Conservation (phyloP, 2,888 invertebrate genomes). For the Caenorhabditis zanzibari region DNA sequence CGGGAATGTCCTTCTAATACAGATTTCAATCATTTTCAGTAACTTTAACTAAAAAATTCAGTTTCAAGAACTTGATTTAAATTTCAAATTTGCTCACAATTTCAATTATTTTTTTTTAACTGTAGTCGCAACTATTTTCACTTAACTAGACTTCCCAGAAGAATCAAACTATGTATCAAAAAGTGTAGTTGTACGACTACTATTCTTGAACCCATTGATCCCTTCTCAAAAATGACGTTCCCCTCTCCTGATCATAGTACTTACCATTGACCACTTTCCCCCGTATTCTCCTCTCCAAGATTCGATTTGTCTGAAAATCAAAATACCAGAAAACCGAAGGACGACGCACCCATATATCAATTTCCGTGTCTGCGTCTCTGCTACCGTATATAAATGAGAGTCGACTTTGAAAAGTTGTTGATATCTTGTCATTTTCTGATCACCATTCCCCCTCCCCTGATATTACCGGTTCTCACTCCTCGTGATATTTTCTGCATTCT, state of each 20-base stretch:
- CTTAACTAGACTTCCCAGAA: too few relatives aligned
- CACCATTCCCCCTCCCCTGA: neutral
- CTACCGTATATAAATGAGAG: conserved; percentile 31
- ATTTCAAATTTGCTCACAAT: too few relatives aligned
- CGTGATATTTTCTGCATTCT: conserved; percentile 54
- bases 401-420: conserved; percentile 65
- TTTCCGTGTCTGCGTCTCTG: neutral
- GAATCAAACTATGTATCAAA: neutral
- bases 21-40: too few relatives aligned
- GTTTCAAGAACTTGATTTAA: too few relatives aligned
- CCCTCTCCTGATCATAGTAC: conserved; percentile 26
- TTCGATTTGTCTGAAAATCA: conserved; percentile 36
- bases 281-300: conserved; percentile 1
- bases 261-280: conserved; percentile 35
- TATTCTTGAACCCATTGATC: conserved; percentile 26
- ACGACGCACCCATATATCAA: conserved; percentile 31
- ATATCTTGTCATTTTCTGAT: conserved; percentile 28
- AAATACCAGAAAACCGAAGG: conserved; percentile 57
- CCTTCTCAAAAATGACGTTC: neutral
- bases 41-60: too few relatives aligned
- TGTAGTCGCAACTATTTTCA: too few relatives aligned
- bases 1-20: too few relatives aligned
- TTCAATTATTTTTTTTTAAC: too few relatives aligned
- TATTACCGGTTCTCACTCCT: conserved; percentile 34
- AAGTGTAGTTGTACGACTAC: neutral